Base-by-base conservation (phyloP, 1,140 invertebrate species). In the Cotesia glomerata region DNA sequence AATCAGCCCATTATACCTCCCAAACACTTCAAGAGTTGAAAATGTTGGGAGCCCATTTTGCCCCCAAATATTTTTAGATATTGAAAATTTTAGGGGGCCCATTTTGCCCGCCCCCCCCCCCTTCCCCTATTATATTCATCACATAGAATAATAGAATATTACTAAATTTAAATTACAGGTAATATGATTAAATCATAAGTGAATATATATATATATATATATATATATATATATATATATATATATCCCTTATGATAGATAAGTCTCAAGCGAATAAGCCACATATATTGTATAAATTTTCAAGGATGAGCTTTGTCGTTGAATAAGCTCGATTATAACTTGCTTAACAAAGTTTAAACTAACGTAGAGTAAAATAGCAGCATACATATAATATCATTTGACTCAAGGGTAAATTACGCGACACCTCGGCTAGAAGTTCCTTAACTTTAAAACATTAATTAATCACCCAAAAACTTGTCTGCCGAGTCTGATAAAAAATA, bases 251-350 rank as follows among this genome's bases (percentile, higher is more conserved):
- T 58, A 18, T 45, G 39, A 45, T 45, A 8, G 26, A 58, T 16
- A 58, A 18, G 56, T 58, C 56, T 58, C 35, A 64, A 45, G 14
- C 11, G 39, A 64, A 26, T 64, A 45, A 64, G 45, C 62, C 62
- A 36, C 34, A 35, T 64, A 49, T 26, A 64, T 45, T 49, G 11
- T 26, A n/a, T 18, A 13, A 64, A 64, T 11, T 35, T 45, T 9
- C 4, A 2, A 64, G 4, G 62, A 78, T 78, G 76, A 81, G 78
- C 78, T 82, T 80, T 80, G 79, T 78, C 78, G 72, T 61, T 64
- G 67, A 81, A 81, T 78, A 78, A 79, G 77, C 79, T 81, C 78
- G 79, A 78, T 79, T 80, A 78, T 49, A 64, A 64, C 39, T 64
- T 14, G 14, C 13, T 16, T 5, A 35, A 64, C 62, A 45, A 64